Conservation (phyloP, 2,888 invertebrate genomes). For the Siphonodentalium dalli region DNA sequence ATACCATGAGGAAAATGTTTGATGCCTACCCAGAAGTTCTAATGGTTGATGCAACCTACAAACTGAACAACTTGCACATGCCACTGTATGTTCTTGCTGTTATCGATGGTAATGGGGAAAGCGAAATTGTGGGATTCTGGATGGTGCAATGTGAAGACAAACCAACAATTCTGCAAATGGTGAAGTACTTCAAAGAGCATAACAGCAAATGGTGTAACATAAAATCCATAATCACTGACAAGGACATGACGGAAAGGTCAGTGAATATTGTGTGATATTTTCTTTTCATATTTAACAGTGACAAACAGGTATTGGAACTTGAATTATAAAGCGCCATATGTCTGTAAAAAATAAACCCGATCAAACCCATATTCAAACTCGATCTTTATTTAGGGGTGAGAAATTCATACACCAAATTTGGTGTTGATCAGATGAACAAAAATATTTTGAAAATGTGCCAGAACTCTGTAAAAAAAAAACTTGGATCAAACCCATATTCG, state of each 20-base stretch:
- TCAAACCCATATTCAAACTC: too few species aligned
- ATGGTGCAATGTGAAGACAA: not conserved
- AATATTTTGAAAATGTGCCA: too few species aligned
- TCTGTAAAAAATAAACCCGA: too few species aligned
- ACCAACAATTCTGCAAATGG: not conserved
- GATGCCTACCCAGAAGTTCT: not conserved
- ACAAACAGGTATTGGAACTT: too few species aligned
- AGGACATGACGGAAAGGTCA: not conserved
- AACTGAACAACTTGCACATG: not conserved
- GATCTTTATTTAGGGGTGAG: too few species aligned
- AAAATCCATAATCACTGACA: not conserved
- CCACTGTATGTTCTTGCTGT: not conserved
- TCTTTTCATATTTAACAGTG: too few species aligned
- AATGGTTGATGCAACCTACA: not conserved
- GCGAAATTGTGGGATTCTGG: not conserved
- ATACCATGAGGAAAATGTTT: not conserved
- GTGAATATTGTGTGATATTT: too few species aligned
- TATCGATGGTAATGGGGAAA: not conserved
- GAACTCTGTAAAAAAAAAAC: too few species aligned
- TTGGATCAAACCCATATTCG: too few species aligned
- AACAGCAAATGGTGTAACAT: not conserved
- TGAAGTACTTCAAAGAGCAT: not conserved
- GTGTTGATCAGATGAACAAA: too few species aligned
- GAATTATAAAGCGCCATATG: too few species aligned
- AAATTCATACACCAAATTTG: too few species aligned